Conservation (phyloP, 2,888 invertebrate genomes). For the Oegoconia quadripuncta region DNA sequence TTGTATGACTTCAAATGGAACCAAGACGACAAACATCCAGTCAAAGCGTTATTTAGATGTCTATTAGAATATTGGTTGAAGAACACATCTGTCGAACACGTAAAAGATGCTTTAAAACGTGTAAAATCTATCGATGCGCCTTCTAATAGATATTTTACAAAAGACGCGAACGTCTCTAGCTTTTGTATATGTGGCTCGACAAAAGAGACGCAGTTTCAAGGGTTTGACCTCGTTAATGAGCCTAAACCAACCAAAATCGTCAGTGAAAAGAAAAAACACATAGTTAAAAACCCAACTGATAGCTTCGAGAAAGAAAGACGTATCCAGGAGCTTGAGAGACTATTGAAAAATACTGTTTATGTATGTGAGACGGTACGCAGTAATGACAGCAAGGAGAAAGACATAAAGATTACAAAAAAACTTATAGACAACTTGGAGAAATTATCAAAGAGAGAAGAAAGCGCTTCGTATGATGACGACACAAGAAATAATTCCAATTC, state of each 20-base stretch:
- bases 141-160: slow-evolving; percentile 45
- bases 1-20: slow-evolving; percentile 42
- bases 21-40: slow-evolving; percentile 39
- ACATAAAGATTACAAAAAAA: slow-evolving; percentile 55
- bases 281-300: slow-evolving; percentile 16
- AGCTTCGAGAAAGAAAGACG: slow-evolving; percentile 52
- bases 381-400: slow-evolving; percentile 39
- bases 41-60: slow-evolving; percentile 51
- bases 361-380: slow-evolving; percentile 42
- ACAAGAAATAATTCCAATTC: slow-evolving; percentile 37
- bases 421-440: slow-evolving; percentile 49
- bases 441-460: slow-evolving; percentile 19
- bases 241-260: slow-evolving; percentile 16
- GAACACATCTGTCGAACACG: slow-evolving; percentile 34
- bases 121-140: slow-evolving; percentile 41
- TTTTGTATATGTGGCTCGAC: slow-evolving; percentile 27
- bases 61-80: slow-evolving; percentile 60
- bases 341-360: slow-evolving; percentile 61
- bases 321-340: slow-evolving; percentile 55
- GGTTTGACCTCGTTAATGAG: slow-evolving; percentile 26
- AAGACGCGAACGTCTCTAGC: slow-evolving; percentile 49
- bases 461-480: background rate
- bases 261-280: slow-evolving; percentile 8
- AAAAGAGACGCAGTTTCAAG: slow-evolving; percentile 50
- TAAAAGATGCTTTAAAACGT: slow-evolving; percentile 34